These are phyloP conservation scores for Nemurella pictetii DNA, from an alignment of 2,888 invertebrate genomes.

Conservation along the genomic window DNA sequence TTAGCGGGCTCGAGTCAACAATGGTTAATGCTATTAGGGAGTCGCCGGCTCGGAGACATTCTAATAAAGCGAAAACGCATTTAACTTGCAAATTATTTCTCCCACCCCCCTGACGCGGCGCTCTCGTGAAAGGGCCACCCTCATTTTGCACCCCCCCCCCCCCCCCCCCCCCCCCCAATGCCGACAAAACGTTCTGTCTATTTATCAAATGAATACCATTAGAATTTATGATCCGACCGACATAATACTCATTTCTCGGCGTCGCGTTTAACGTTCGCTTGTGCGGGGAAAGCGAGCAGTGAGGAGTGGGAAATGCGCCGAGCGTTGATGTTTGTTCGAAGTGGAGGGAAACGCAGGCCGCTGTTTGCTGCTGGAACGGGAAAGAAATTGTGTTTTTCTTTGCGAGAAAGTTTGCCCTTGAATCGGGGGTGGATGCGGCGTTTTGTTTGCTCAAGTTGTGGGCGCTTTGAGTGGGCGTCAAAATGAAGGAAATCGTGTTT, in stretches of 20 bases:
- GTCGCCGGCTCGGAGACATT: neutral
- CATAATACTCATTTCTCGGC: neutral
- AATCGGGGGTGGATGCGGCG: too few relatives aligned
- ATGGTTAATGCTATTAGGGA: neutral
- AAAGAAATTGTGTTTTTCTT: neutral
- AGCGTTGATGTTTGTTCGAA: too few relatives aligned
- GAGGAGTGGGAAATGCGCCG: neutral
- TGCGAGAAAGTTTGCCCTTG: neutral
- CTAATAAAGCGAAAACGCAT: constrained; percentile 2
- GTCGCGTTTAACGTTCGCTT: neutral
- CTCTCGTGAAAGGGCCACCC: neutral
- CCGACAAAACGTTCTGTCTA: neutral
- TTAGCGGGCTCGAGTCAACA: neutral
- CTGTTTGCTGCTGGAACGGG: neutral
- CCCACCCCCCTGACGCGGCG: neutral
- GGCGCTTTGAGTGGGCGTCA: too few relatives aligned
- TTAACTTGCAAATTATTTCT: constrained; percentile 11
- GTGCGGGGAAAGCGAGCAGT: neutral
- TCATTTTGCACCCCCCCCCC: too few relatives aligned
- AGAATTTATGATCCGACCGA: neutral
- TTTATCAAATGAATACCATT: neutral
- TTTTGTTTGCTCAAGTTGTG: too few relatives aligned
- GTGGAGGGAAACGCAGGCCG: too few relatives aligned
- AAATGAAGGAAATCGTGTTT: too few relatives aligned
- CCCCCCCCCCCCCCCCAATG: too few relatives aligned